Evolutionary conservation across 2,113 vertebrate species (phyloP).

Genomic region (Athene cunicularia): DNA sequence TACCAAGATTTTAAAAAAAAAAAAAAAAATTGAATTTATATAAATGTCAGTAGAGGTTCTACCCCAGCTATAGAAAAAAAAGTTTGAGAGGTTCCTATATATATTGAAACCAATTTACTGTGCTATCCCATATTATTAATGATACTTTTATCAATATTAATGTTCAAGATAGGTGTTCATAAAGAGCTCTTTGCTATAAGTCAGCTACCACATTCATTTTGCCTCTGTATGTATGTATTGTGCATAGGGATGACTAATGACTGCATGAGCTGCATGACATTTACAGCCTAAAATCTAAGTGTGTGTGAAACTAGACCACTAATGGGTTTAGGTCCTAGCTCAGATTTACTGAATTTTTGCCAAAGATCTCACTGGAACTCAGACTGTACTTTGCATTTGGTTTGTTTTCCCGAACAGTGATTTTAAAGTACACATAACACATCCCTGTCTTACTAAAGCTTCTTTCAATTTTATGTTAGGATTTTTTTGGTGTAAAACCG

Average conservation of each 20-base stretch:
- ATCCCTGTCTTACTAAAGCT: background rate
- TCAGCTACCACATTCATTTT: background rate
- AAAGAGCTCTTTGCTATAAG: background rate
- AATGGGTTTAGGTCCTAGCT: background rate
- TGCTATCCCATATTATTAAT: slow-evolving; percentile 9
- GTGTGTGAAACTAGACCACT: background rate
- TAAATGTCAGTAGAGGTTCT: background rate
- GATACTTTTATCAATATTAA: background rate
- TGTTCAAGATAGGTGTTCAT: background rate
- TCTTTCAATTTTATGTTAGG: background rate
- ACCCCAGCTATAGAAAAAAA: background rate
- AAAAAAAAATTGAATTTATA: background rate
- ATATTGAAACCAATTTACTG: background rate
- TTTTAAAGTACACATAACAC: background rate
- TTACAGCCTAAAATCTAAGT: slow-evolving; percentile 8
- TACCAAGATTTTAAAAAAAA: background rate
- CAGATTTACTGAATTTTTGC: background rate
- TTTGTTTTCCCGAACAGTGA: background rate
- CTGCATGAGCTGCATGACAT: slow-evolving; percentile 8
- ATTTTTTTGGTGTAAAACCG: background rate
- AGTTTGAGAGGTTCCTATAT: background rate
- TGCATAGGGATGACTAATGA: slow-evolving; percentile 16
- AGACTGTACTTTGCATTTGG: background rate
- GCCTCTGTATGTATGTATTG: background rate
- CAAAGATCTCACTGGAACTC: background rate